Percentiles rank a stretch among this genome's conserved stretches.
Evolutionary conservation across 2,888 invertebrate species (phyloP).

Genomic region (Meiosimyza platycephala): DNA sequence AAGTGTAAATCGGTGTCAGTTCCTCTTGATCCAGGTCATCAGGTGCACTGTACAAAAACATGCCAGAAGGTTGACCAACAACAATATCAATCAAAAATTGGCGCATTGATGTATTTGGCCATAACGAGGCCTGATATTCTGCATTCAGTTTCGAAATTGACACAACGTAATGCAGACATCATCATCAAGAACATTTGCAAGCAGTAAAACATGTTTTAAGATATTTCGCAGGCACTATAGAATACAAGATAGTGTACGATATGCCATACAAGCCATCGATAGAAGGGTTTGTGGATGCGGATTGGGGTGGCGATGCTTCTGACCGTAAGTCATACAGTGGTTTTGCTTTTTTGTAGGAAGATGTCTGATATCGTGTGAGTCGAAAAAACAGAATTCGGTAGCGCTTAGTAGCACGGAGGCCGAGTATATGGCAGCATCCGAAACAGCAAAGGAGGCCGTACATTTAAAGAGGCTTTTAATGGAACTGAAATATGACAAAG

Average conservation of each 20-base stretch:
- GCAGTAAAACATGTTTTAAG: slow-evolving; percentile 41
- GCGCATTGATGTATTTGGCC: slow-evolving; percentile 39
- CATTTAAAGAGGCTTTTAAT: too few relatives aligned
- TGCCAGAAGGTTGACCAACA: slow-evolving; percentile 37
- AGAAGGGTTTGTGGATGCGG: slow-evolving; percentile 39
- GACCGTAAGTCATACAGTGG: slow-evolving; percentile 42
- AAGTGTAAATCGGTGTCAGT: too few relatives aligned
- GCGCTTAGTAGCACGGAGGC: slow-evolving; percentile 38
- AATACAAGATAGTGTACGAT: slow-evolving; percentile 12
- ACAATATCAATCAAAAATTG: slow-evolving; percentile 43
- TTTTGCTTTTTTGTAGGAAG: slow-evolving; percentile 37
- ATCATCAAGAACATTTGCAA: slow-evolving; percentile 40
- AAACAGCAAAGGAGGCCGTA: too few relatives aligned
- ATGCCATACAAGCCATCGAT: not conserved
- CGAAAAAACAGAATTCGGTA: slow-evolving; percentile 32
- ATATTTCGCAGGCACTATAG: slow-evolving; percentile 28
- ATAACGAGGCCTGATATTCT: slow-evolving; percentile 44
- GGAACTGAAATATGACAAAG: too few relatives aligned
- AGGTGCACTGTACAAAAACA: slow-evolving; percentile 30
- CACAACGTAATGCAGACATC: slow-evolving; percentile 45
- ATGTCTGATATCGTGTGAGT: slow-evolving; percentile 36
- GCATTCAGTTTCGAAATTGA: slow-evolving; percentile 41
- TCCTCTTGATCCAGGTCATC: too few relatives aligned
- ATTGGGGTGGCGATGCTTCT: slow-evolving; percentile 39
- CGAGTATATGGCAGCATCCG: slow-evolving; percentile 36